Evolutionary conservation across 2,797 vertebrate genomes (phyloP), one percentile per base, ranked within the genome.

Genomic region (Calcarius lapponicus): DNA sequence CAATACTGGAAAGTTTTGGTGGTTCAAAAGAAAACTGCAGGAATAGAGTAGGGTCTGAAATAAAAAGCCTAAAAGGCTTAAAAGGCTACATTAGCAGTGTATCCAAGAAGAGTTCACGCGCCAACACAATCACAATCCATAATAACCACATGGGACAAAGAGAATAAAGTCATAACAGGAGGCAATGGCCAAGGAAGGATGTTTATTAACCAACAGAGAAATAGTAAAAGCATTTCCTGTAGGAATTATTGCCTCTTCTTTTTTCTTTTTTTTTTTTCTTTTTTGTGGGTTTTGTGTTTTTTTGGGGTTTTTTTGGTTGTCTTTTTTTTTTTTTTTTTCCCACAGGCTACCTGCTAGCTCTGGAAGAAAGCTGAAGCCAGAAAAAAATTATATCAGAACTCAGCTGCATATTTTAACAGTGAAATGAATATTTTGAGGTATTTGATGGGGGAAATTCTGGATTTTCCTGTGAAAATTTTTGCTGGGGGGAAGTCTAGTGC

Each of bases 291-390:
- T 58, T 58, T 58, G 16, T 12, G 24, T 11, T 3, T 36, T 58
- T 58, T 36, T 11, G 15, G 15, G 7, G 16, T 29, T 28, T 51
- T 29, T 51, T 24, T n/a, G n/a, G n/a, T n/a, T n/a, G n/a, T n/a
- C n/a, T 6, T 20, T 34, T 0, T 8, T 2, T 0, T 21, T 5
- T 20, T 22, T 9, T 4, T 32, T 6, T 38, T 6, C 25, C 34
- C 36, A 38, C 36, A 58, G 11, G 4, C 8, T 65, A 86, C 40
- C 13, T 14, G 2, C 4, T 8, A 69, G 7, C 11, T 86, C 29
- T 88, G 15, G 4, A 10, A 88, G 26, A 81, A 80, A 85, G 4
- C 7, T 62, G n/a, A 70, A 80, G 10, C 1, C 28, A 56, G 38
- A 81, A 64, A 84, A 67, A 48, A 10, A 26, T 10, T 48, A 12